These are phyloP conservation scores for Psococerastis gibbosa DNA, from an alignment of 2,888 invertebrate genomes.

Conservation along the genomic window DNA sequence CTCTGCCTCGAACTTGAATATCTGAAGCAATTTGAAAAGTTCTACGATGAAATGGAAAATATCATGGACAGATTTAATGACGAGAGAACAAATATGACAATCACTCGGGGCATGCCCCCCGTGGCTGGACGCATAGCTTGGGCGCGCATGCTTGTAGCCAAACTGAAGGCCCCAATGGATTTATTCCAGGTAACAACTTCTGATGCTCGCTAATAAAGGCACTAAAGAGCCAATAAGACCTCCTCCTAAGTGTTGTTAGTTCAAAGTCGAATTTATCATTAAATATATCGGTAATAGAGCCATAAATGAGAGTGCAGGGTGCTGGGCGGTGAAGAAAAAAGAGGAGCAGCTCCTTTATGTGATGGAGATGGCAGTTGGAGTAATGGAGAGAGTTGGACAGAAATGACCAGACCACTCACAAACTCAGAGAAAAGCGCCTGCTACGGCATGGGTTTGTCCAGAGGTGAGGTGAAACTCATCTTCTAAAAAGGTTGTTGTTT, in stretches of 20 bases:
- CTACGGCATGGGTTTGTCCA: no score
- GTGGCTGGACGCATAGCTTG: constrained; percentile 64
- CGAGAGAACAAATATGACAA: constrained; percentile 49
- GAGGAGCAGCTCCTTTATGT: no score
- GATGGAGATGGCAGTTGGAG: no score
- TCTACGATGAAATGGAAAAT: constrained; percentile 46
- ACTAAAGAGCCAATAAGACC: no score
- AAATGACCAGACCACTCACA: no score
- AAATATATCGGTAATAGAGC: neutral
- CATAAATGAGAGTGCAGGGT: neutral
- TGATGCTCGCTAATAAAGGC: no score
- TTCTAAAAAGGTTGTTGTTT: no score
- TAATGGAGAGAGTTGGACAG: no score
- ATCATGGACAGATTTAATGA: constrained; percentile 60
- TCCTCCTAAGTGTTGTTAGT: no score
- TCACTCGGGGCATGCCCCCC: constrained; percentile 59
- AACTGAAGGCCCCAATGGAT: constrained; percentile 57
- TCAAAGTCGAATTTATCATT: neutral
- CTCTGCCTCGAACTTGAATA: constrained; percentile 56
- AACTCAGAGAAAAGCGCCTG: no score
- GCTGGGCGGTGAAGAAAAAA: no score
- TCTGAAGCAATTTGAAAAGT: constrained; percentile 44
- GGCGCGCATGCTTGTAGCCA: constrained; percentile 57
- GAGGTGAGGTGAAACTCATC: no score
- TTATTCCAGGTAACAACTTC: constrained; percentile 22